phyloP scores from a whole-genome alignment of 37 sponge, comb jelly and placozoan species.

The Bolinopsis microptera region DNA sequence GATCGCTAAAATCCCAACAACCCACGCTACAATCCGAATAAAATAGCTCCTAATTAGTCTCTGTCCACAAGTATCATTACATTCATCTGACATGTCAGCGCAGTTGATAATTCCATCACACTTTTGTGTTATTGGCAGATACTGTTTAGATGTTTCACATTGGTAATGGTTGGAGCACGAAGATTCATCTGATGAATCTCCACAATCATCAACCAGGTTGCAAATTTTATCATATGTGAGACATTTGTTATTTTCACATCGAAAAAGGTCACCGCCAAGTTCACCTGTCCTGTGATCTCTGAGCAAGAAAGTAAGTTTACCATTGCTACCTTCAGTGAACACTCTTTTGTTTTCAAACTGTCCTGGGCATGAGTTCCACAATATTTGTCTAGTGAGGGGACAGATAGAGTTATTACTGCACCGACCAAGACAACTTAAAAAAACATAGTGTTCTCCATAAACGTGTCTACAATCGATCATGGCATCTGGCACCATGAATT shows the following conservation, averaged over 20 bases:
- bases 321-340: neutral
- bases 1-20: neutral
- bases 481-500: neutral
- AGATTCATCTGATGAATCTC: constrained; percentile 1
- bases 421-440: neutral
- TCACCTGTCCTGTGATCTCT: neutral
- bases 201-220: neutral
- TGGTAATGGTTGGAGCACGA: neutral
- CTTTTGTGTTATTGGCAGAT: neutral
- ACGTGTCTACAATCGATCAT: neutral
- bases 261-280: neutral
- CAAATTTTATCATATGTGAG: neutral
- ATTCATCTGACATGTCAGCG: neutral
- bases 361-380: neutral
- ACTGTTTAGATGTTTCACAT: neutral
- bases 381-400: neutral
- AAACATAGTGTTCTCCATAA: neutral
- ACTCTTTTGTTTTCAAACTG: neutral
- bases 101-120: constrained; percentile 1
- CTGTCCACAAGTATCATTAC: neutral
- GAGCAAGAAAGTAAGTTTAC: neutral
- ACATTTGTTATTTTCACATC: constrained; percentile 17
- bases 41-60: neutral
- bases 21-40: neutral
- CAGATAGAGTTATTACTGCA: neutral